Conservation (phyloP, 2,888 invertebrate genomes). For the Phalera bucephala region DNA sequence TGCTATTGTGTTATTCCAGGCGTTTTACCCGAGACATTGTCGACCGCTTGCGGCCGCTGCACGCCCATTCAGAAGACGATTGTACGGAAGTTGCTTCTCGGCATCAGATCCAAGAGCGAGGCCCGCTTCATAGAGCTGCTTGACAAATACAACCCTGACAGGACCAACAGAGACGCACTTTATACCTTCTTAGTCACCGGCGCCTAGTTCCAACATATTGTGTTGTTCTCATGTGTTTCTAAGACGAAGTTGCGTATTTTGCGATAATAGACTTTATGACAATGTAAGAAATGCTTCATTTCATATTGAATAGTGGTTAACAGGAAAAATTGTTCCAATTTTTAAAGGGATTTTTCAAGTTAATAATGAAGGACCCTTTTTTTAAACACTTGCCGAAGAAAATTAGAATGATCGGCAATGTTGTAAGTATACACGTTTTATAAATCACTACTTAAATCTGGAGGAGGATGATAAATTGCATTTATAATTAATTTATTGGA, state of each 20-base stretch:
- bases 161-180: slow-evolving; percentile 85
- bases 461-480: slow-evolving; percentile 21
- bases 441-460: slow-evolving; percentile 36
- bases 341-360: no score
- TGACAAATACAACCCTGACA: slow-evolving; percentile 88
- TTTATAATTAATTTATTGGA: slow-evolving; percentile 31
- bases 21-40: slow-evolving; percentile 87
- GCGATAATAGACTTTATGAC: no score
- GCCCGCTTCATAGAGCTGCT: slow-evolving; percentile 86
- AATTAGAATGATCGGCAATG: no score
- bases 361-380: no score
- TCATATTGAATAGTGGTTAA: no score
- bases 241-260: no score
- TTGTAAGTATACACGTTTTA: no score
- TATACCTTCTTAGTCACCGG: slow-evolving; percentile 74
- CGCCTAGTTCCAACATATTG: slow-evolving; percentile 51
- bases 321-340: no score
- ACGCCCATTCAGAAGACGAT: slow-evolving; percentile 85
- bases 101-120: slow-evolving; percentile 86
- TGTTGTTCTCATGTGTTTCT: no score
- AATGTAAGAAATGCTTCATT: no score
- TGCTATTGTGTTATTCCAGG: slow-evolving; percentile 66
- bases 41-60: slow-evolving; percentile 86
- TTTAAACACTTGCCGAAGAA: no score
- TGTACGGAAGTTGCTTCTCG: slow-evolving; percentile 85